Percentiles rank a stretch among this genome's conserved stretches.
Conservation (phyloP, 1,140 invertebrate genomes). For the Heliconius congener region DNA sequence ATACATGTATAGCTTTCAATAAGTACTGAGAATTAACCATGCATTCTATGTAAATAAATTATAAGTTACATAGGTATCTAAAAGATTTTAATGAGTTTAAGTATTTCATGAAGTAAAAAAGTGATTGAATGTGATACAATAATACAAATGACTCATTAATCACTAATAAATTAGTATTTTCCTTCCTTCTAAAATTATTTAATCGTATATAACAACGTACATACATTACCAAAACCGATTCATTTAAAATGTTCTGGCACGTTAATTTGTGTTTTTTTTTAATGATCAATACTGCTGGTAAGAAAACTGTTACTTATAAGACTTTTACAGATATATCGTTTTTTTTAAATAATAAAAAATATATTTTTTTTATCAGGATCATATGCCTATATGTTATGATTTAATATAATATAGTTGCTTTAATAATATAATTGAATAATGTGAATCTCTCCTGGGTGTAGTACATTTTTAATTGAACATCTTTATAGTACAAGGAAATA, state of each 20-base stretch:
- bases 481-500: no score
- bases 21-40: not conserved
- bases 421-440: no score
- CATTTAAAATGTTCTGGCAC: not conserved
- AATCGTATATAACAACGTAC: not conserved
- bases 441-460: no score
- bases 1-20: no score
- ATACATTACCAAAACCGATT: not conserved
- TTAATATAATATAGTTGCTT: no score
- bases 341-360: no score
- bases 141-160: not conserved
- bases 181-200: not conserved
- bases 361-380: no score
- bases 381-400: no score
- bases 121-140: not conserved
- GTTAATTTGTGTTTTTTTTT: not conserved
- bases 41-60: not conserved
- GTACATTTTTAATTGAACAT: no score
- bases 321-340: no score
- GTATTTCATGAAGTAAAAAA: no score
- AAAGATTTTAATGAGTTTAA: no score
- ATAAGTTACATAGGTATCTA: not conserved
- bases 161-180: not conserved
- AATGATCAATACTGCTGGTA: not conserved
- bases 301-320: not conserved